Evolutionary conservation across 2,888 invertebrate species (phyloP).

Genomic region (Linnaemya vulpina): DNA sequence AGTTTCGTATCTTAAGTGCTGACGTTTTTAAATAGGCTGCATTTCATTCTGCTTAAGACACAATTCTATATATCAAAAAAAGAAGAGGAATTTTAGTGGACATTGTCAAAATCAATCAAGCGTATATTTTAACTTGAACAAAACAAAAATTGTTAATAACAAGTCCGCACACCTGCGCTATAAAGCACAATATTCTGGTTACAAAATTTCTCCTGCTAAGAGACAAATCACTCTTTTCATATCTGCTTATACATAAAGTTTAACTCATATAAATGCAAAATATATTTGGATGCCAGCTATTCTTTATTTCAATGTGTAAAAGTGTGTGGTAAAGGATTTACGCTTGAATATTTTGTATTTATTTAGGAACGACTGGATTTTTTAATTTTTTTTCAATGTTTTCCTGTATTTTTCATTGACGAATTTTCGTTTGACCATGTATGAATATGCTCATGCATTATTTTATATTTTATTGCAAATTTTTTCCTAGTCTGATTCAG

Average conservation of each 20-base stretch:
- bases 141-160: no score
- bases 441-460: constrained; percentile 2
- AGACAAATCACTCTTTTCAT: constrained; percentile 1
- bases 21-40: no score
- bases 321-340: constrained; percentile 62
- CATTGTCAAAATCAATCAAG: no score
- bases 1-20: no score
- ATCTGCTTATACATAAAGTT: neutral
- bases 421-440: constrained; percentile 53
- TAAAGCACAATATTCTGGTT: no score
- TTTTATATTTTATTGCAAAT: constrained; percentile 38
- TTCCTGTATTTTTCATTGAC: constrained; percentile 15
- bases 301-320: constrained; percentile 33
- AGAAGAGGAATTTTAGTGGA: no score
- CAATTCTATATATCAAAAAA: no score
- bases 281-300: constrained; percentile 18
- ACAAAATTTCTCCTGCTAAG: no score
- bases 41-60: no score
- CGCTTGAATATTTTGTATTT: constrained; percentile 68
- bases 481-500: constrained; percentile 51
- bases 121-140: no score
- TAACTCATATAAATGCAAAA: neutral
- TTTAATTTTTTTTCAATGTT: neutral
- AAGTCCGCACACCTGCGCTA: no score
- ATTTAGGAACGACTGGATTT: constrained; percentile 46